Base-by-base conservation (phyloP, 2,113 vertebrate genomes). In the Odontophorus gujanensis region DNA sequence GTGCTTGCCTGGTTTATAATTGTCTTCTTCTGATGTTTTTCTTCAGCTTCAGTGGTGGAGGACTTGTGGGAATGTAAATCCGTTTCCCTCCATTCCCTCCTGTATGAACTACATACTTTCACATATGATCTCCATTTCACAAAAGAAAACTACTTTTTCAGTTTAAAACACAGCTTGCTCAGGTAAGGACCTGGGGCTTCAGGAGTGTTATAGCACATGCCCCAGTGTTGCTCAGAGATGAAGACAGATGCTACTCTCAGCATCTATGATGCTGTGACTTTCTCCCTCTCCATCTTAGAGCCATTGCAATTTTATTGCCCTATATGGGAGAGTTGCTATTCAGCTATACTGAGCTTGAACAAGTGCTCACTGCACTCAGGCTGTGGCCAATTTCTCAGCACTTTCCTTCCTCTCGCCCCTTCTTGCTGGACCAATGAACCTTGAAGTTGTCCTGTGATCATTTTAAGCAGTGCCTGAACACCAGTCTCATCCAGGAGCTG, bases 321-420 rank as follows among this genome's bases (percentile, higher is more conserved):
- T 42, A 57, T 63, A 36, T 13, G 15, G 24, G 79, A 48, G 42
- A 77, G 51, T 24, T 3, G 2, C 50, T 62, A 48, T 16, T 66
- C 40, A 65, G 9, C 38, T 80, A 34, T n/a, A 5, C 45, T 21
- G 43, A 73, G 19, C 55, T 58, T 62, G 34, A 66, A n/a, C 30
- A 65, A 48, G 28, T 51, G 40, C 34, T 89, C 8, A 22, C 38
- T 0, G 0, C 13, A 19, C 14, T 69, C 71, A 58, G n/a, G 16
- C 34, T 55, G 55, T 67, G 19, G 24, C 24, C 43, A 21, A 15
- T 65, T 85, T 87, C 62, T 72, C 43, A 63, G 53, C 28, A 32
- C 7, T 53, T 67, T 24, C 28, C 0, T 3, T 85, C 34, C 6
- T 85, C 81, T 91, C 89, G 9, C 9, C 25, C 28, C 22, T 58